Percentiles rank a stretch among this genome's conserved stretches.
Conservation (phyloP, 1,140 invertebrate genomes). For the Berghia stephanieae region DNA sequence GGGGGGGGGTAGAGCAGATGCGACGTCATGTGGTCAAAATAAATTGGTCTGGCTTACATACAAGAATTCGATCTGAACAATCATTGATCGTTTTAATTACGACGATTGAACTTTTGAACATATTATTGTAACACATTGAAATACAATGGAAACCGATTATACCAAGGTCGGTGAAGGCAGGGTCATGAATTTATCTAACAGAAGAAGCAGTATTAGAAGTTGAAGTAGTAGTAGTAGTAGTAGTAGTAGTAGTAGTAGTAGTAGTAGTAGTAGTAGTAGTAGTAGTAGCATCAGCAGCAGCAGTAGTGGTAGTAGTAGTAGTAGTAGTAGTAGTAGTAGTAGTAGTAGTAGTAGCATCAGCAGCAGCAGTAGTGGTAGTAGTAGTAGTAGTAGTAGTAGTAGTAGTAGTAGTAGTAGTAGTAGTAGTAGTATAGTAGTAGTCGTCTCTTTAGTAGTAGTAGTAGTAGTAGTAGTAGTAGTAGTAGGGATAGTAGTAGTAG, state of each 20-base stretch:
- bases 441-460: constrained; percentile 10
- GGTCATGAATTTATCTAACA: background rate
- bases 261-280: constrained; percentile 24
- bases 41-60: background rate
- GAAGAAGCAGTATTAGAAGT: constrained; percentile 17
- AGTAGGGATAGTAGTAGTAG: constrained; percentile 22
- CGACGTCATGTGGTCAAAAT: background rate
- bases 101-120: background rate
- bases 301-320: constrained; percentile 18
- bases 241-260: constrained; percentile 27
- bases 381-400: constrained; percentile 20
- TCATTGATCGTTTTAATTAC: background rate
- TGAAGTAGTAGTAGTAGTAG: constrained; percentile 23
- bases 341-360: constrained; percentile 17
- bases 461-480: constrained; percentile 19
- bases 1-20: no score
- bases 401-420: constrained; percentile 1
- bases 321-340: constrained; percentile 19
- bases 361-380: constrained; percentile 24
- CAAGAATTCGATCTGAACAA: background rate
- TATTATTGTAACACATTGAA: background rate
- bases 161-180: background rate
- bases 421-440: constrained; percentile 4
- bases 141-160: background rate
- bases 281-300: constrained; percentile 23